Conservation (phyloP, 2,797 vertebrate genomes). For the Poecilia wingei region DNA sequence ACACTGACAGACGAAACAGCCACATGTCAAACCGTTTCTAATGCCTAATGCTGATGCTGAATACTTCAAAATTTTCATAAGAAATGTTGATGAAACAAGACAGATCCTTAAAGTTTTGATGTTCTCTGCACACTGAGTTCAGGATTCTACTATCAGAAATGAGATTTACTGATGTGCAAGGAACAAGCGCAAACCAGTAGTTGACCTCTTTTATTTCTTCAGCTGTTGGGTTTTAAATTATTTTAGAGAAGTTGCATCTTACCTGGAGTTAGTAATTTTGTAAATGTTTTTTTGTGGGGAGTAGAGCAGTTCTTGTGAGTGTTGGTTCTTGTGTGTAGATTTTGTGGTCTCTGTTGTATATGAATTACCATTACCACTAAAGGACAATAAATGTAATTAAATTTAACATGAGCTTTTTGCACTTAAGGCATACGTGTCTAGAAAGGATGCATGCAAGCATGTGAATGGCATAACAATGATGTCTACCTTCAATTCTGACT, state of each 20-base stretch:
- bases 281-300: neutral
- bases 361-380: neutral
- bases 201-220: neutral
- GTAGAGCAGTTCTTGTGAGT: neutral
- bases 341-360: neutral
- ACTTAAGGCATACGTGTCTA: conserved; percentile 3
- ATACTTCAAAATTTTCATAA: too few relatives aligned
- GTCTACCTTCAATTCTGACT: conserved; percentile 15
- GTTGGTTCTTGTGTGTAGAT: neutral
- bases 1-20: too few relatives aligned
- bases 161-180: neutral
- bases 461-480: neutral
- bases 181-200: neutral
- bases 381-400: neutral
- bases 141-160: neutral
- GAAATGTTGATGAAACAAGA: neutral
- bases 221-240: neutral
- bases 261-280: neutral
- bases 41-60: too few relatives aligned
- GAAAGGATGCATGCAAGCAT: conserved; percentile 1
- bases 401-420: neutral
- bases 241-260: neutral
- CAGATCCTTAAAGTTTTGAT: neutral
- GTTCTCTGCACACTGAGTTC: neutral
- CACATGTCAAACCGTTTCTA: too few relatives aligned